These are phyloP conservation scores for Hypothenemus hampei DNA, from an alignment of 1,140 invertebrate genomes.

Conservation along the genomic window DNA sequence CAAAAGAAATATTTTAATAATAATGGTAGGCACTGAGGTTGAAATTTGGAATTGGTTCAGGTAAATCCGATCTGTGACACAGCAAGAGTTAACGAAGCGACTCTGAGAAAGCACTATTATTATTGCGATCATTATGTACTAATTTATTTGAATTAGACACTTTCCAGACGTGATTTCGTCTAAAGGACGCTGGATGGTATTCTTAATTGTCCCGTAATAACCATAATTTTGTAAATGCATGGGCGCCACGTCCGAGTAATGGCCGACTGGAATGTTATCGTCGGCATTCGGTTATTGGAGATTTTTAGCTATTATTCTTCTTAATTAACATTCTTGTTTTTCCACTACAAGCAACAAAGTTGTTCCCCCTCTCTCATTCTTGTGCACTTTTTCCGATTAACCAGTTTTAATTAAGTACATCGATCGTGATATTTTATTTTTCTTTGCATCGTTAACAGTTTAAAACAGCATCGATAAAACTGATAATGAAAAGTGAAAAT, in stretches of 20 bases:
- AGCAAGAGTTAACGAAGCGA: neutral
- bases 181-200: slow-evolving; percentile 22
- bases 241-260: slow-evolving; percentile 32
- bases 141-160: slow-evolving; percentile 25
- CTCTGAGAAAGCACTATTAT: slow-evolving; percentile 3
- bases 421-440: neutral
- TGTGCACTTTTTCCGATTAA: too few relatives aligned
- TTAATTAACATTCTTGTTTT: neutral
- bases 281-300: slow-evolving; percentile 30
- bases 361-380: too few relatives aligned
- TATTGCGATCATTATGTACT: slow-evolving; percentile 9
- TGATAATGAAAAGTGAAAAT: neutral
- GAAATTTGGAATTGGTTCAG: too few relatives aligned
- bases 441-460: too few relatives aligned
- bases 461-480: too few relatives aligned
- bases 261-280: slow-evolving; percentile 33
- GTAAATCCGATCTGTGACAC: too few relatives aligned
- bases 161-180: slow-evolving; percentile 24
- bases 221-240: slow-evolving; percentile 35
- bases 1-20: too few relatives aligned
- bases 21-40: too few relatives aligned
- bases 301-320: slow-evolving; percentile 7
- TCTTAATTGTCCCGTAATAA: slow-evolving; percentile 32
- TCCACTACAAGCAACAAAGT: neutral
- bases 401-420: neutral